These are phyloP conservation scores for Zapus hudsonius DNA, from an alignment of 2,113 vertebrate species.

Conservation along the genomic window DNA sequence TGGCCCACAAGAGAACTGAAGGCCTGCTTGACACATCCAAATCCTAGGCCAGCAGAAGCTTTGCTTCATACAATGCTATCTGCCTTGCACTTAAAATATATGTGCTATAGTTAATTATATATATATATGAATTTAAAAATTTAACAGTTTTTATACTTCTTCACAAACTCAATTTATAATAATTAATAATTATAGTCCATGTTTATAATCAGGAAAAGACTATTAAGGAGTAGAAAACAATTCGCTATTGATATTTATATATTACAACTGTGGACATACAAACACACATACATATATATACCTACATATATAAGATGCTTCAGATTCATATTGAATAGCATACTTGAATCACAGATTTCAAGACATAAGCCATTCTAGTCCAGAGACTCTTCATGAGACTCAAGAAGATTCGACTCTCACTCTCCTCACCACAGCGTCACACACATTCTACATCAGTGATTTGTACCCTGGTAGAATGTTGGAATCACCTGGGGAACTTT, in stretches of 20 bases:
- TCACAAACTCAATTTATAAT: not conserved
- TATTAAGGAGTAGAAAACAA: not conserved
- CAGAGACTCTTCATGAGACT: not conserved
- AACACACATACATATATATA: too few relatives aligned
- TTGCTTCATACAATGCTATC: not conserved
- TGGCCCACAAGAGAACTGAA: accelerated
- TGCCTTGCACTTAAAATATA: not conserved
- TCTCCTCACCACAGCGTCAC: not conserved
- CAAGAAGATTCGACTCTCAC: not conserved
- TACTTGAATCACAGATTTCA: not conserved
- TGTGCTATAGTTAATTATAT: too few relatives aligned
- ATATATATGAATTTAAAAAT: not conserved
- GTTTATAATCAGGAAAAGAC: not conserved
- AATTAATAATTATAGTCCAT: not conserved
- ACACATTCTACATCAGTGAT: not conserved
- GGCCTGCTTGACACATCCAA: not conserved
- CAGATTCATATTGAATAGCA: not conserved
- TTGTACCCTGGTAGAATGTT: not conserved
- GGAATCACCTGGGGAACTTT: not conserved
- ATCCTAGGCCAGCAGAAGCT: not conserved
- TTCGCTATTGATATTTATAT: not conserved
- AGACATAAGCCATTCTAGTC: not conserved
- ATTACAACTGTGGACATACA: not conserved
- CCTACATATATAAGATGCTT: not conserved
- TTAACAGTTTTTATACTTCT: not conserved